These are phyloP conservation scores for Micromussa lordhowensis DNA, from an alignment of 92 coral and sea anemone species.

Conservation along the genomic window DNA sequence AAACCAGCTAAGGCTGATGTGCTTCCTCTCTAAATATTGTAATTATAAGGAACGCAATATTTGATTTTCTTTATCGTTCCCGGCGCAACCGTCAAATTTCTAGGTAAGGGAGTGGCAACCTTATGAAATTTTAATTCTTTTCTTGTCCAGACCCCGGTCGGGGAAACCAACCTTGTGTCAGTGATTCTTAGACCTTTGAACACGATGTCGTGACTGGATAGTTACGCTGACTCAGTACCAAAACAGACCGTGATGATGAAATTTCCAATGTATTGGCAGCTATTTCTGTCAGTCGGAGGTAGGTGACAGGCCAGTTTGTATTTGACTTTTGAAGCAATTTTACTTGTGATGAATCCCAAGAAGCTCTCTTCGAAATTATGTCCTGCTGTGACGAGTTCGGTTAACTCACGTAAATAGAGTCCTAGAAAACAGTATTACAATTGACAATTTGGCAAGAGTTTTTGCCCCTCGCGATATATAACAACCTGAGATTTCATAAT, in stretches of 20 bases:
- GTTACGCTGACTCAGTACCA: background rate
- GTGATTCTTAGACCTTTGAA: background rate
- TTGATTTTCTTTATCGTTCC: too few species aligned
- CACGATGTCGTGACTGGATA: background rate
- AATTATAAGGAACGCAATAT: too few species aligned
- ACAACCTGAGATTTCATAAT: background rate
- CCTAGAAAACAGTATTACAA: background rate
- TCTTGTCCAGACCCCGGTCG: background rate
- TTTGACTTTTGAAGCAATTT: background rate
- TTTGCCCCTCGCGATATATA: background rate
- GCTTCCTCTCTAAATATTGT: too few species aligned
- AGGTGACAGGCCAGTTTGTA: background rate
- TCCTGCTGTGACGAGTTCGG: background rate
- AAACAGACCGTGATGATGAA: background rate
- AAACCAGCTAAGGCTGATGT: too few species aligned
- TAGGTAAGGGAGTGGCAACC: background rate
- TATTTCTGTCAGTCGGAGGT: conserved; percentile 14
- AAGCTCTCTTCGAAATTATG: background rate
- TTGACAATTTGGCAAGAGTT: background rate
- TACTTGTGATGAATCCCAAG: background rate
- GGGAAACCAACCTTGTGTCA: background rate
- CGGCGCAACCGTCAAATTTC: background rate
- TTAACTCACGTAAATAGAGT: background rate
- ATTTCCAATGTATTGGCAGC: background rate
- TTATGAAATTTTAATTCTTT: background rate